These are phyloP conservation scores for Drosophila suzukii DNA, from an alignment of 1,140 invertebrate species.

Conservation along the genomic window DNA sequence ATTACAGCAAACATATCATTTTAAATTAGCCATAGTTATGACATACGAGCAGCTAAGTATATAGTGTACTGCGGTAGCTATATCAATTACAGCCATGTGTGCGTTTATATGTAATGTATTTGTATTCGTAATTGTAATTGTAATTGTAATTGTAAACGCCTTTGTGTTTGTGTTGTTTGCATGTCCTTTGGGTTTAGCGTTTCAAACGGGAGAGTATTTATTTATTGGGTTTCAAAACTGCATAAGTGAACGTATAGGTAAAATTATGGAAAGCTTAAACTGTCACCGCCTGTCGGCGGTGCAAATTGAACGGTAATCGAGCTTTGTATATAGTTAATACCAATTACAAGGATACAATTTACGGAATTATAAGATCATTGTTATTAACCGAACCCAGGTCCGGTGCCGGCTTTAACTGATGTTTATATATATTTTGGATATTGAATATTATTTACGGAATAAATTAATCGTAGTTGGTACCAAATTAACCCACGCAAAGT, in stretches of 20 bases:
- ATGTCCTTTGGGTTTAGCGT: slow-evolving; percentile 43
- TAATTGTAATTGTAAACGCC: slow-evolving; percentile 23
- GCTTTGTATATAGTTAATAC: slow-evolving; percentile 78
- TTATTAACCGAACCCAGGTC: slow-evolving; percentile 15
- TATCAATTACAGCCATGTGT: slow-evolving; percentile 49
- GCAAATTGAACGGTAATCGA: slow-evolving; percentile 68
- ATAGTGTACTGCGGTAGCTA: slow-evolving; percentile 49
- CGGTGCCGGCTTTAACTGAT: slow-evolving; percentile 29
- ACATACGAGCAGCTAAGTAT: slow-evolving; percentile 48
- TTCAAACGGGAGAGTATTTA: slow-evolving; percentile 34
- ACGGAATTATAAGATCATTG: slow-evolving; percentile 60
- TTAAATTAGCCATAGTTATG: slow-evolving; percentile 61
- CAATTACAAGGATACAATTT: slow-evolving; percentile 36
- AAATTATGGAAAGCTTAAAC: slow-evolving; percentile 53
- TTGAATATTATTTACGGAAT: slow-evolving; percentile 51
- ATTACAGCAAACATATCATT: slow-evolving; percentile 78
- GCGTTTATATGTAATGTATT: slow-evolving; percentile 19
- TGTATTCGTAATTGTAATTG: slow-evolving; percentile 4
- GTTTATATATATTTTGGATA: slow-evolving; percentile 69
- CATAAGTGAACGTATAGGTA: slow-evolving; percentile 78
- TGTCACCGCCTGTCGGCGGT: slow-evolving; percentile 24
- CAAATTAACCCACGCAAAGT: slow-evolving; percentile 51
- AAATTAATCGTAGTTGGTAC: slow-evolving; percentile 17
- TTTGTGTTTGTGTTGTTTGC: slow-evolving; percentile 52
- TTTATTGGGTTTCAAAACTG: slow-evolving; percentile 73